Evolutionary conservation across 2,888 invertebrate genomes (phyloP), one percentile per base, ranked within the genome.

Genomic region (Drosophila cyrtoloma): DNA sequence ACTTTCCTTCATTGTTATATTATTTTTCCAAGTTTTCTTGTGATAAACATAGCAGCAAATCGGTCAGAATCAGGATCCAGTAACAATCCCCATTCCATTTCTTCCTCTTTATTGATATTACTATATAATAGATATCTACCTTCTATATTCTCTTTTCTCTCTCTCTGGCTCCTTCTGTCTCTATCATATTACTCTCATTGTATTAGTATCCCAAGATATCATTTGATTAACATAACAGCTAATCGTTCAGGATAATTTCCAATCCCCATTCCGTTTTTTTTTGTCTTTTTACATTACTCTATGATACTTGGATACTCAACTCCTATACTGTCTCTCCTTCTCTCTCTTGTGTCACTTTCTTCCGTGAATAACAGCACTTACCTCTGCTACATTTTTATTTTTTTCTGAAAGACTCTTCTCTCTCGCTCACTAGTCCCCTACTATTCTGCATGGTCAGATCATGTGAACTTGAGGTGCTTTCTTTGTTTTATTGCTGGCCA

Each of bases 201-300:
- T 22, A 42, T 22, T 22, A 12, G 2, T 5, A 22, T 42, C 42
- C 5, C n/a, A 22, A 42, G 7, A 4, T 16, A 22, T 14, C 4
- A 1, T 22, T 22, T 7, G 14, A 42, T 22, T 22, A 12, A 0
- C 42, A 2, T 7, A 0, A 2, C 10, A 5, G 5, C 10, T 5
- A 42, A n/a, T 42, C 42, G 16, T 26, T 26, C 26, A 47, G 26
- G 5, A 16, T 47, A 7, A 47, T 47, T 5, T 47, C 0, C 7
- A 47, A 1, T 22, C 7, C 47, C 14, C 22, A 16, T 26, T 47
- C 4, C 0, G 16, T 7, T 22, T 22, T 0, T 47, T 16, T 7
- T 7, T 4, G 2, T 47, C 12, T 22, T 16, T 26, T 16, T 2
- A 26, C 16, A 9, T 10, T 42, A n/a, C 4, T 42, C 10, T 19